These are phyloP conservation scores for Planiliza haematocheilus DNA, from an alignment of 2,113 vertebrate genomes.

Conservation along the genomic window DNA sequence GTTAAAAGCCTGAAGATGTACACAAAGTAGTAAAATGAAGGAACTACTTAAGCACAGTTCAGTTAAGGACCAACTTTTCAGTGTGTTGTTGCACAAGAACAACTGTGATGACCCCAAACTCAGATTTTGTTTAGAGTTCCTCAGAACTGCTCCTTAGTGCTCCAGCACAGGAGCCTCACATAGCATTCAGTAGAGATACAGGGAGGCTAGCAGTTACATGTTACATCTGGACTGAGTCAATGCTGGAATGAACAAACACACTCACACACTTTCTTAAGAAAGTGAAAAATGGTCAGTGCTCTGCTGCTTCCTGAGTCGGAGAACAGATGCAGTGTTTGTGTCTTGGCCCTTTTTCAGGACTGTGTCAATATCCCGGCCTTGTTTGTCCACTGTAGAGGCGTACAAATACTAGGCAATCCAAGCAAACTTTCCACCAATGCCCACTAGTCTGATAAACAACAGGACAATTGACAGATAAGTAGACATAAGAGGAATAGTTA, in stretches of 20 bases:
- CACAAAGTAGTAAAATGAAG: not conserved
- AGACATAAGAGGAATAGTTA: not conserved
- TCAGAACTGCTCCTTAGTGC: not conserved
- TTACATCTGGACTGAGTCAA: slow-evolving; percentile 54
- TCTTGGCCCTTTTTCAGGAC: slow-evolving; percentile 44
- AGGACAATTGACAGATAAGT: slow-evolving; percentile 17
- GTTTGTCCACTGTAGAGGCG: slow-evolving; percentile 63
- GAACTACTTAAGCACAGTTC: not conserved
- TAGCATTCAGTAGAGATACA: slow-evolving; percentile 15
- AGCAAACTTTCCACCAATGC: slow-evolving; percentile 48
- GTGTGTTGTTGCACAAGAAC: not conserved
- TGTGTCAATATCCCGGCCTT: slow-evolving; percentile 70
- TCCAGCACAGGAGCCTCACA: slow-evolving; percentile 2
- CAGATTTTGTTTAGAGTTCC: slow-evolving; percentile 17
- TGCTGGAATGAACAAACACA: slow-evolving; percentile 58
- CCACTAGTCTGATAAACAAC: slow-evolving; percentile 32
- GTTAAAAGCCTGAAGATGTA: not conserved
- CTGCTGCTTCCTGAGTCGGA: slow-evolving; percentile 46
- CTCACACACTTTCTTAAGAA: slow-evolving; percentile 46
- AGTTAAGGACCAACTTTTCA: not conserved
- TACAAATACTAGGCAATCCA: slow-evolving; percentile 53
- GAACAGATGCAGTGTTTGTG: slow-evolving; percentile 72
- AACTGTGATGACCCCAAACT: slow-evolving; percentile 1
- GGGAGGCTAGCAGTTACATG: slow-evolving; percentile 49
- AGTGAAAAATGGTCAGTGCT: slow-evolving; percentile 48